Base-by-base conservation (phyloP, 2,113 vertebrate genomes). In the Phalacrocorax carbo region DNA sequence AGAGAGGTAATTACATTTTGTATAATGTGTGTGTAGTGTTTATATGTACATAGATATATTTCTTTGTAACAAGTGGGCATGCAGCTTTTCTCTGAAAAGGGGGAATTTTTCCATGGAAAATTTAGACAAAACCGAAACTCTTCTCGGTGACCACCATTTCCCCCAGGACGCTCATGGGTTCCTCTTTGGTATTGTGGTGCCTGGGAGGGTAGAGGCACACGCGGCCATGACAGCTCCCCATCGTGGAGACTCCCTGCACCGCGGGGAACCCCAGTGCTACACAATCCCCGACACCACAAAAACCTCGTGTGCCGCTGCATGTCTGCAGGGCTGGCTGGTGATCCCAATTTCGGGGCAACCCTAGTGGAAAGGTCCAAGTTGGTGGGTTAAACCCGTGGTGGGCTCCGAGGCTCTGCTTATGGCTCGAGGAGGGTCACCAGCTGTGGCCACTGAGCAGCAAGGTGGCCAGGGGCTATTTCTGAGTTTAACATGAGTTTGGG, bases 41-140 rank as follows among this genome's bases (percentile, higher is more conserved):
- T 70, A 66, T 11, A 15, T 13, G 29, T 78, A 46, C 38, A 52
- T 9, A 84, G 60, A 40, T 46, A 4, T 14, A 44, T 65, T 90
- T 77, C 75, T 86, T n/a, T 6, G 2, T 10, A 72, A 85, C 40
- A 90, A 90, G 27, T 16, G 32, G 62, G 19, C 49, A 79, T 5
- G 5, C 5, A 71, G 32, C 65, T 69, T 90, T 79, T 61, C 91
- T 88, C 66, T 32, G 78, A 91, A 95, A 93, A 70, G n/a, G 64
- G 88, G 92, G 88, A 78, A 40, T 93, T 96, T 86, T 95, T 93
- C 78, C 58, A 86, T 0, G 1, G 78, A 93, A 87, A 80, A 66
- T 85, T 80, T 10, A 62, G 30, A 80, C 65, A 55, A 94, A 94
- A 89, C n/a, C 0, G 8, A 96, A 96, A 95, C 71, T 54, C 30